Evolutionary conservation across 23 tunicate genomes (phyloP), one percentile per base, ranked within the genome.

Genomic region (Clavelina lepadiformis): DNA sequence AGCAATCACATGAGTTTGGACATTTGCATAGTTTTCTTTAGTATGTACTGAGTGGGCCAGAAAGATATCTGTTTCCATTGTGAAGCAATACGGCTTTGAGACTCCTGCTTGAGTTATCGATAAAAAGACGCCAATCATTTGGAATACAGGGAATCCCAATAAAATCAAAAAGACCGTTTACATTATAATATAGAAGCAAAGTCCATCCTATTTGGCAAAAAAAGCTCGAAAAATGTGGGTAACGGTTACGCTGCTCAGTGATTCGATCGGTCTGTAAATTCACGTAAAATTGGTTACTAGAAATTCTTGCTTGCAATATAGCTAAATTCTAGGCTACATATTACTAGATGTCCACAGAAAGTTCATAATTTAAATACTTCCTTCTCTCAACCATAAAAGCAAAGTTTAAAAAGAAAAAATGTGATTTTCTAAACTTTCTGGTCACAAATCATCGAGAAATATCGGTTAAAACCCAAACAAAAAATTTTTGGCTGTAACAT

Each of bases 171-270:
- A 53, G 24, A 41, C 49, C 49, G 15, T 41, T 41, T 11, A 41
- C 49, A 41, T 41, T 41, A 41, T 15, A 25, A 53, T 13, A 44
- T 25, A 18, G 36, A 59, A 59, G 36, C 35, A 59, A 59, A 59
- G 65, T 27, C 36, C 65, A 26, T 59, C 59, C 8, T 59, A 15
- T 59, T 35, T 59, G 36, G 65, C 65, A 59, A 26, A 59, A 59
- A 53, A 59, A 27, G 23, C 36, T 59, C 6, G 36, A 26, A 28
- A 59, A 59, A 37, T 29, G 19, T 13, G 19, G 36, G 36, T 59
- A 37, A 5, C 65, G 65, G 7, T 53, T 53, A 28, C 65, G 65
- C 65, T 59, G 65, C 35, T 59, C 65, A 59, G 65, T 59, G 65
- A 59, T 8, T 59, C 65, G 65, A 59, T 28, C 65, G 7, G 65